Base-by-base conservation (phyloP, 1,140 invertebrate species). In the Adelges cooleyi region DNA sequence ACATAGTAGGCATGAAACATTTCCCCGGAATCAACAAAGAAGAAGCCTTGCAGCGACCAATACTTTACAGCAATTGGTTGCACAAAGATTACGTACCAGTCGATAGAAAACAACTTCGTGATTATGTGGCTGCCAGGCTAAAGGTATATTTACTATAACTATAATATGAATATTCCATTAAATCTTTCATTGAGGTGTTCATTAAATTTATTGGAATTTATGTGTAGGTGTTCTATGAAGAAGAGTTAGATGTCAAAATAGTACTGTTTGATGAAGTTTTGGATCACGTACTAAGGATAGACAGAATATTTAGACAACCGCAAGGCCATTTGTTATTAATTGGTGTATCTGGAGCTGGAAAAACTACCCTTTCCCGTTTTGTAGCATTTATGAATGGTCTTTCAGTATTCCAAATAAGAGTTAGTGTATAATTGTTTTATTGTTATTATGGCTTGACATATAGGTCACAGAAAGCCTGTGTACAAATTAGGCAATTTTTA, bases 381-480 rank as follows among this genome's bases (percentile, higher is more conserved):
- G 97, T 99, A 25, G 96, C 97, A 50, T 99, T 97, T 95, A 97
- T 99, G 88, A 99, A 99, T 78, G 97, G 96, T 25, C 80, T 99
- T 3, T 92, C 89, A 67, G 95, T 99, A 15, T 98, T 98, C 81
- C 96, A 97, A 80, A 95, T 96, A 66, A 93, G 93, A 78, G 85
- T 84, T 73, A 68, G 59, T 67, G n/a, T n/a, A n/a, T n/a, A n/a
- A n/a, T n/a, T n/a, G n/a, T n/a, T n/a, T n/a, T n/a, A n/a, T n/a
- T n/a, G n/a, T n/a, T n/a, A n/a, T n/a, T n/a, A n/a, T n/a, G n/a
- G n/a, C n/a, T n/a, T n/a, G n/a, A n/a, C n/a, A n/a, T n/a, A n/a
- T n/a, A n/a, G n/a, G n/a, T n/a, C n/a, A n/a, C n/a, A n/a, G n/a
- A n/a, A n/a, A n/a, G n/a, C n/a, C n/a, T n/a, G n/a, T n/a, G n/a